Evolutionary conservation across 2,113 vertebrate genomes (phyloP).

Genomic region (Caracal caracal): DNA sequence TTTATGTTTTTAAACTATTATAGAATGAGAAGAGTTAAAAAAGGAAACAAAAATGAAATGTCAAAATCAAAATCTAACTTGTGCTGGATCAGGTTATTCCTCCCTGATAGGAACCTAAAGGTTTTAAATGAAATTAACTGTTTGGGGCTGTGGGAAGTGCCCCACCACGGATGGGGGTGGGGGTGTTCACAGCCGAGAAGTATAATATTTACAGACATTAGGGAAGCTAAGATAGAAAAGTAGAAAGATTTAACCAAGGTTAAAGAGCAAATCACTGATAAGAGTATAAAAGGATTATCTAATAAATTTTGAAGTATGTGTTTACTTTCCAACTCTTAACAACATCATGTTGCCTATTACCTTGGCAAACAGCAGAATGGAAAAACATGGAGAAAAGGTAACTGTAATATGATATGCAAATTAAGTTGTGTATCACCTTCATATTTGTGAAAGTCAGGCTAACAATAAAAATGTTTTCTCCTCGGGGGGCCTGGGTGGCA

Average conservation of each 20-base stretch:
- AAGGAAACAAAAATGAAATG: background rate
- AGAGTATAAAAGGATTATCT: background rate
- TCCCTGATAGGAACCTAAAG: background rate
- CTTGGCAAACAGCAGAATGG: background rate
- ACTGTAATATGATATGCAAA: background rate
- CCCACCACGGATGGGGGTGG: too few species aligned
- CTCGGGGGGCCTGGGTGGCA: too few species aligned
- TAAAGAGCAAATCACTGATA: slow-evolving; percentile 15
- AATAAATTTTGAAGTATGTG: background rate
- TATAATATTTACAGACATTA: background rate
- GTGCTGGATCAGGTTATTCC: background rate
- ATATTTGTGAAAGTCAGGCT: background rate
- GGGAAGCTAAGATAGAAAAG: background rate
- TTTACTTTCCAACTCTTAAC: background rate
- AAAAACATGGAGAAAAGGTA: background rate
- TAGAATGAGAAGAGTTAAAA: background rate
- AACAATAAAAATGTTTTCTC: slow-evolving; percentile 25
- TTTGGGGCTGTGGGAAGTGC: too few species aligned
- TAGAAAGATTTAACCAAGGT: slow-evolving; percentile 15
- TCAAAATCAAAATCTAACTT: background rate
- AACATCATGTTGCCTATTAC: background rate
- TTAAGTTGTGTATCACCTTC: background rate
- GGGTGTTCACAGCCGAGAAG: background rate
- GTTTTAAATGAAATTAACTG: background rate
- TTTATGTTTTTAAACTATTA: slow-evolving; percentile 1